phyloP scores from a whole-genome alignment of 2,113 vertebrate species.

The Spermophilus dauricus region DNA sequence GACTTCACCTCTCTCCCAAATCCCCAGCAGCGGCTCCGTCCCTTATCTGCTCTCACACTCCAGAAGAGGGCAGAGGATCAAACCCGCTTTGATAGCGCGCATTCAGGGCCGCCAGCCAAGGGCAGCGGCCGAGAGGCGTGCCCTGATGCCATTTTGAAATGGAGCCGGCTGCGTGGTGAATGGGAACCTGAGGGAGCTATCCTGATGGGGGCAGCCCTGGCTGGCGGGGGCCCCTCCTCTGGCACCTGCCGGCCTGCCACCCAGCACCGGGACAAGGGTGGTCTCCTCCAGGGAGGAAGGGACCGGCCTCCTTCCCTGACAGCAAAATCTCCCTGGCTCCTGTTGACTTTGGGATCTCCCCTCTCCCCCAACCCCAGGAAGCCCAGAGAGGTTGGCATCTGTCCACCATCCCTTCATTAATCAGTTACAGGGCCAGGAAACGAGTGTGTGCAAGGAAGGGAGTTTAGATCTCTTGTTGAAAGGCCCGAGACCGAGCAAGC shows the following conservation, averaged over 20 bases:
- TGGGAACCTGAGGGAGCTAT: accelerated
- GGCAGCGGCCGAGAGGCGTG: background rate
- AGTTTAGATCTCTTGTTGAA: background rate
- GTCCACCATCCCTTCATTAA: background rate
- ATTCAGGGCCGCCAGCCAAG: background rate
- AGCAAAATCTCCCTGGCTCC: background rate
- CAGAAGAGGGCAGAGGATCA: background rate
- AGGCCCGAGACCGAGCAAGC: background rate
- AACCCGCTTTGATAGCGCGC: conserved; percentile 45
- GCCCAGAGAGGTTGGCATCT: background rate
- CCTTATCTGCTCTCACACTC: conserved; percentile 76
- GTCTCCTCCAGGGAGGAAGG: background rate
- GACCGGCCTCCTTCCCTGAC: background rate
- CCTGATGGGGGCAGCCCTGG: accelerated
- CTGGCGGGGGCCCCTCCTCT: background rate
- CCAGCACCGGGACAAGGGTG: background rate
- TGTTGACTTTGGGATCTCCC: background rate
- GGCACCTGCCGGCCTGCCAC: background rate
- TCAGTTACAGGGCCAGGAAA: background rate
- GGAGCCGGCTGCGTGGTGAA: accelerated
- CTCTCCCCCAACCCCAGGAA: background rate
- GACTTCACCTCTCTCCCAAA: conserved; percentile 72
- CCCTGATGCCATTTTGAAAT: background rate
- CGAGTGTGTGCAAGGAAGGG: background rate
- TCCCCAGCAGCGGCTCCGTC: conserved; percentile 30